These are phyloP conservation scores for Zaprionus taronus DNA, from an alignment of 1,140 invertebrate species.

Conservation along the genomic window DNA sequence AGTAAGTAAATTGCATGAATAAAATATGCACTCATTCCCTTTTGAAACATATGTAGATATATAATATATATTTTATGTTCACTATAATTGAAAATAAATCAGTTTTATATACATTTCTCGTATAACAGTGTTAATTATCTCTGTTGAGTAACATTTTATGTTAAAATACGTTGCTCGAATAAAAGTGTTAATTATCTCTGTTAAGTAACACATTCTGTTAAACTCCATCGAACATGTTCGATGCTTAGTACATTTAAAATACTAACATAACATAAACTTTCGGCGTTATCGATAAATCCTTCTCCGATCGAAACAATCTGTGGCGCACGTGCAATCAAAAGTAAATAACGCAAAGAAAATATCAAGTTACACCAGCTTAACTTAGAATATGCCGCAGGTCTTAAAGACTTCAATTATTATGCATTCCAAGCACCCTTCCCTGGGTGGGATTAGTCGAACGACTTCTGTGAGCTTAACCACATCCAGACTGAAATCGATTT, in stretches of 20 bases:
- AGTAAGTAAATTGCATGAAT: constrained; percentile 85
- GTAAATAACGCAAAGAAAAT: background rate
- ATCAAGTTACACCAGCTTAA: background rate
- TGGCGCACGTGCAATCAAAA: background rate
- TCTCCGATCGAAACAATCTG: background rate
- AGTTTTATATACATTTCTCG: no score
- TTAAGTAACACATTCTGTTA: no score
- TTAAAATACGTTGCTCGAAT: no score
- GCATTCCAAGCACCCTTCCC: background rate
- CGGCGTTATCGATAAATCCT: background rate
- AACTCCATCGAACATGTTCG: no score
- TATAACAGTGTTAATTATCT: no score
- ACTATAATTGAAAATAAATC: no score
- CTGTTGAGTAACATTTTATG: no score
- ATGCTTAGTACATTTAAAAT: background rate
- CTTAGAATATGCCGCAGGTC: background rate
- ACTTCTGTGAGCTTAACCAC: constrained; percentile 1
- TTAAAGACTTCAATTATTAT: background rate
- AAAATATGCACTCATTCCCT: background rate
- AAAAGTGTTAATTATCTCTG: no score
- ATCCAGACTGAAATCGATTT: constrained; percentile 4
- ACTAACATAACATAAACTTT: background rate
- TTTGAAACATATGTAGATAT: background rate
- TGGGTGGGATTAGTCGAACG: background rate
- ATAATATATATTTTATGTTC: background rate